Base-by-base conservation (phyloP, 2,113 vertebrate genomes). In the Dicrurus megarhynchus region DNA sequence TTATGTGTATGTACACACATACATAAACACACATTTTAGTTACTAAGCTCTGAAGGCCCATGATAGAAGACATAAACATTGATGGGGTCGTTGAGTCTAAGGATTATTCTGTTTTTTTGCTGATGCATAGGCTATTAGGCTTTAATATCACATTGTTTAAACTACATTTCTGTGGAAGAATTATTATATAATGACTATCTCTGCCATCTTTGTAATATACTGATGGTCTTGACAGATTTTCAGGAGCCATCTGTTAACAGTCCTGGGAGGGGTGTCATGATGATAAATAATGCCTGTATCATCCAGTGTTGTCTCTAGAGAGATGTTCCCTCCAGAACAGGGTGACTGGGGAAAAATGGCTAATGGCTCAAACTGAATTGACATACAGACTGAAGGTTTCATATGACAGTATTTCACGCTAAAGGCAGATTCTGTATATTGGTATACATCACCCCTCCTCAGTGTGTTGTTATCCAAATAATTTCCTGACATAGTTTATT, bases 281-380 rank as follows among this genome's bases (percentile, higher is more conserved):
- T 96, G 68, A 94, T 94, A 90, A 93, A 77, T 94, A 93, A 96
- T 77, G 87, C 84, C 49, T 78, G 26, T 41, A 52, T 96, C 85
- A 94, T 65, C 76, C 49, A 47, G 44, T 7, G 21, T 7, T 93
- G 71, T 91, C 87, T 96, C 95, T n/a, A 33, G 71, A 67, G 83
- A 6, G 13, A 88, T 8, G 3, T 74, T 88, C 71, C 93, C 87
- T 37, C 55, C 12, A 91, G 79, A 80, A 49, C 18, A 60, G 41
- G 26, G 71, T 80, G 71, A 67, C 60, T 81, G 71, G 13, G 33
- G 18, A 46, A 71, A 89, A 87, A 85, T 77, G 60, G 47, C 82
- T 95, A 84, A 90, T 90, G 83, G 82, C 88, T 59, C 83, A 70
- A 35, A 52, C 44, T 52, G 79, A 74, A 81, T 33, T 86, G 90